Conservation (phyloP, 2,113 vertebrate species). For the Trematocara marginatum region DNA sequence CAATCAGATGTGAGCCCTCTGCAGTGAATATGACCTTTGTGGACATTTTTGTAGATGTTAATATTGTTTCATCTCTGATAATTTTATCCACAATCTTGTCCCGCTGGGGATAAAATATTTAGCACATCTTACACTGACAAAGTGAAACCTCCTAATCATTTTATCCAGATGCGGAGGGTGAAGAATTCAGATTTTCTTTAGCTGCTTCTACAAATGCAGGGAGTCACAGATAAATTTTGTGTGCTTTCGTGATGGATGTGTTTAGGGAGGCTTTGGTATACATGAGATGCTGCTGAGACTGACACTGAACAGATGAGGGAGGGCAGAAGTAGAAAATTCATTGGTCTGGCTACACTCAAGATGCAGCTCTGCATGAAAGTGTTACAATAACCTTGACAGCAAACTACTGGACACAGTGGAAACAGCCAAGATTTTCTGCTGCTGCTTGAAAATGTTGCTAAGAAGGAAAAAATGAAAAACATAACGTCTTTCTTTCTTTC, state of each 20-base stretch:
- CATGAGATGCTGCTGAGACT: slow-evolving; percentile 24
- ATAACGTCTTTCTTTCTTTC: background rate
- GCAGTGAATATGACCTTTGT: background rate
- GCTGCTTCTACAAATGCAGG: background rate
- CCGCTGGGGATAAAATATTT: background rate
- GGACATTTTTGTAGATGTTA: background rate
- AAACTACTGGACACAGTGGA: background rate
- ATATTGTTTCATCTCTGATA: background rate
- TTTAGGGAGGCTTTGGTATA: slow-evolving; percentile 21
- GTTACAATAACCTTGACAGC: slow-evolving; percentile 15
- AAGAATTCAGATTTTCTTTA: background rate
- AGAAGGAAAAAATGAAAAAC: background rate
- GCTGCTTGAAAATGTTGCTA: background rate
- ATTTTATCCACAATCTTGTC: background rate
- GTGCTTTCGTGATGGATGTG: slow-evolving; percentile 24
- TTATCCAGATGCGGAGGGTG: background rate
- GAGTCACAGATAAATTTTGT: slow-evolving; percentile 5
- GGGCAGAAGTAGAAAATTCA: slow-evolving; percentile 18
- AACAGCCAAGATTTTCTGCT: background rate
- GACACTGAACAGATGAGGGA: slow-evolving; percentile 42
- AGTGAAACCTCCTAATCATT: background rate
- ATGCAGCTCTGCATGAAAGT: slow-evolving; percentile 13
- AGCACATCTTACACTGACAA: background rate
- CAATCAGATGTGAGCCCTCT: background rate
- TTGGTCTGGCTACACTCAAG: slow-evolving; percentile 21